These are phyloP conservation scores for Papilio dardanus DNA, from an alignment of 1,140 invertebrate genomes.

Conservation along the genomic window DNA sequence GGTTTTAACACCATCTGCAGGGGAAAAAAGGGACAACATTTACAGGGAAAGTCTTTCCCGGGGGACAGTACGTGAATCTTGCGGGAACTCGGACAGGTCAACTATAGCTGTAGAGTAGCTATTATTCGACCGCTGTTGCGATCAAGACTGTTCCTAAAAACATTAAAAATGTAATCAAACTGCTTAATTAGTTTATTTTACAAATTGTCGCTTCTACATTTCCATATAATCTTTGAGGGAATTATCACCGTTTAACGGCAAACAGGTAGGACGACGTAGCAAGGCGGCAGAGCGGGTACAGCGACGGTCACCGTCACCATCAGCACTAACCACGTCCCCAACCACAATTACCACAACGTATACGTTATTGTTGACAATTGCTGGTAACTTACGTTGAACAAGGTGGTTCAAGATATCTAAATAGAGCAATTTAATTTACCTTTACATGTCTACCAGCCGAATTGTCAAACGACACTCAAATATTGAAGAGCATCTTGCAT, in stretches of 20 bases:
- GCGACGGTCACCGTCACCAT: neutral
- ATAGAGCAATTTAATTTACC: too few relatives aligned
- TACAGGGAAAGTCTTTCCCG: neutral
- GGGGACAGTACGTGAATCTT: neutral
- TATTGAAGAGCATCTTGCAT: too few relatives aligned
- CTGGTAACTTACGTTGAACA: too few relatives aligned
- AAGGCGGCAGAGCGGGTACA: neutral
- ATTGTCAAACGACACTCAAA: too few relatives aligned
- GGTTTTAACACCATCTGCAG: too few relatives aligned
- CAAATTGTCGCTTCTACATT: neutral
- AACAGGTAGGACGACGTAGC: constrained; percentile 37
- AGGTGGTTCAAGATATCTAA: too few relatives aligned
- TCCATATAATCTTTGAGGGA: constrained; percentile 17
- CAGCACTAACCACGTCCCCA: neutral
- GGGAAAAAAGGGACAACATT: too few relatives aligned
- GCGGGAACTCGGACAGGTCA: neutral
- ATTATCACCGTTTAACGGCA: constrained; percentile 37
- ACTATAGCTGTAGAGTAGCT: too few relatives aligned
- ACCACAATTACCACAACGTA: neutral
- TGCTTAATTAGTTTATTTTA: neutral
- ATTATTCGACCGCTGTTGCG: too few relatives aligned
- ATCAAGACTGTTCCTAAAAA: too few relatives aligned
- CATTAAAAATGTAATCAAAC: neutral
- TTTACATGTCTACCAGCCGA: too few relatives aligned
- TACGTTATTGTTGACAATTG: neutral